These are phyloP conservation scores for Chrysomela aeneicollis DNA, from an alignment of 2,888 invertebrate species.

Conservation along the genomic window DNA sequence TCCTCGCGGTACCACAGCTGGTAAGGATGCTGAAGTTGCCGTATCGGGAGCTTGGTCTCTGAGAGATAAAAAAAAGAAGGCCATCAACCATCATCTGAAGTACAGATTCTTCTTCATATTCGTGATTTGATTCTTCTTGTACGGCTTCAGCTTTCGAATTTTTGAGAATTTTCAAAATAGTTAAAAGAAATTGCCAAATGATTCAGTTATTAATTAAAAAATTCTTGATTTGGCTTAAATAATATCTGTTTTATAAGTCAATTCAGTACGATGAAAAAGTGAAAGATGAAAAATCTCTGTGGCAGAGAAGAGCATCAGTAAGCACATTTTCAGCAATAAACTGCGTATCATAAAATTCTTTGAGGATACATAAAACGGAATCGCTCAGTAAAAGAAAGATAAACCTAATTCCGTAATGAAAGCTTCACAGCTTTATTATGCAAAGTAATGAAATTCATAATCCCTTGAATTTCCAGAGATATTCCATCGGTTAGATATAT, in stretches of 20 bases:
- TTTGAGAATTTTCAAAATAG: too few relatives aligned
- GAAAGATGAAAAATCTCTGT: conserved; percentile 22
- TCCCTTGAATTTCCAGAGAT: conserved; percentile 14
- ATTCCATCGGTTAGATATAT: neutral
- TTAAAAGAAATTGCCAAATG: too few relatives aligned
- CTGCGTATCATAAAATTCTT: conserved; percentile 25
- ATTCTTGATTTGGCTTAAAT: too few relatives aligned
- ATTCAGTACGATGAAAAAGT: conserved; percentile 1
- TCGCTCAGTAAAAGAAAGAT: conserved; percentile 27
- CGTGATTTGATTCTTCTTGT: too few relatives aligned
- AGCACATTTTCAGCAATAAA: conserved; percentile 28
- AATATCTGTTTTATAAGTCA: neutral
- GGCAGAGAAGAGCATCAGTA: conserved; percentile 6
- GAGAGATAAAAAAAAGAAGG: conserved; percentile 31
- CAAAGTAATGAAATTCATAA: conserved; percentile 34
- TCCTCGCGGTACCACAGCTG: conserved; percentile 70
- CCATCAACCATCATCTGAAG: too few relatives aligned
- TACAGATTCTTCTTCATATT: too few relatives aligned
- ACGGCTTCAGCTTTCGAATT: too few relatives aligned
- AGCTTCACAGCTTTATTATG: conserved; percentile 33
- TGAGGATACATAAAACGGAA: conserved; percentile 11
- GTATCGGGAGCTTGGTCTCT: conserved; percentile 38
- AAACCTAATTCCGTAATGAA: conserved; percentile 32
- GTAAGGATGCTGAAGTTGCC: conserved; percentile 56
- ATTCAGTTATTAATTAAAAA: too few relatives aligned